Base-by-base conservation (phyloP, 2,113 vertebrate species). In the Solea senegalensis region DNA sequence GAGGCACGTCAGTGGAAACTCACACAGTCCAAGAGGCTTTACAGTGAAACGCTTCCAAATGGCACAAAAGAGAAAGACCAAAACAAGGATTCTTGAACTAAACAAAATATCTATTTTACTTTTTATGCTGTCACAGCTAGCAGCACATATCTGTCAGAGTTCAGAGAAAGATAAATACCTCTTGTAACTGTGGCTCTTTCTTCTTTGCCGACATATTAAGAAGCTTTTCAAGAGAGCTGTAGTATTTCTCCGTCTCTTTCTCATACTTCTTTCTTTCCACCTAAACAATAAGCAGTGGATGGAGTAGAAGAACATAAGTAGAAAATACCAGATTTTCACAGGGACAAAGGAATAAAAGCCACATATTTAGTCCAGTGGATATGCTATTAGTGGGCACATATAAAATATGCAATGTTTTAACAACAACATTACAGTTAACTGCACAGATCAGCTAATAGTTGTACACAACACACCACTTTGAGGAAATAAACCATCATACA, bases 231-330 rank as follows among this genome's bases (percentile, higher is more conserved):
- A 99, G 85, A 40, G 95, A 93, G 83, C 95, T 98, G 84, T 98
- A 99, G 90, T 98, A 99, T 79, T 96, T 99, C 79, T 99, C 98
- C 0, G 98, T 98, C 86, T 99, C 97, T 89, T 99, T 99, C 90
- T 99, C 97, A 78, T 96, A 99, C 83, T 91, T 96, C 91, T 99
- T 99, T 87, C 96, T 98, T 87, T 97, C 96, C 74, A 96, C 95
- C 98, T 69, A 1, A 86, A 86, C 74, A 68, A 28, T 34, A 21
- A 7, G 14, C 15, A 60, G 51, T 2, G 7, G 27, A 56, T 40
- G 10, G n/a, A 46, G 15, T 2, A n/a, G 57, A 65, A 48, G 16
- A 48, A 13, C 15, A 65, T 2, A 54, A 14, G 13, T 56, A 9
- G 5, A 55, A 62, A 71, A 69, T 3, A 69, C 4, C 4, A 13